These are phyloP conservation scores for Bombus waltoni DNA, from an alignment of 1,140 invertebrate genomes.

Conservation along the genomic window DNA sequence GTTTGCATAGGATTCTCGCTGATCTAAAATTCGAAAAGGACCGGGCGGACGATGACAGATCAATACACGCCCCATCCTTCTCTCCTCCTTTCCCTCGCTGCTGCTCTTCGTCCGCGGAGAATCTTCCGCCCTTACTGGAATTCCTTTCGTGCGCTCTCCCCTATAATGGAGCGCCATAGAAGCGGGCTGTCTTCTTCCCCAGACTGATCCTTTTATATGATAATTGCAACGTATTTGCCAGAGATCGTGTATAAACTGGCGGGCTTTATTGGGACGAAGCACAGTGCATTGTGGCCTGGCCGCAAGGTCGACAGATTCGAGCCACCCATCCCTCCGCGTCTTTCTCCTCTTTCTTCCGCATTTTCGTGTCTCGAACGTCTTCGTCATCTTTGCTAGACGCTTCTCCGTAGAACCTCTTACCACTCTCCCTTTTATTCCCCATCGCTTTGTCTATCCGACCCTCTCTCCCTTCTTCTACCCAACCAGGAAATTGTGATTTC, in stretches of 20 bases:
- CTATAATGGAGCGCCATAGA: conserved; percentile 64
- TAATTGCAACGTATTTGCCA: conserved; percentile 77
- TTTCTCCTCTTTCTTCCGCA: conserved; percentile 9
- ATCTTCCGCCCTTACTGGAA: conserved; percentile 44
- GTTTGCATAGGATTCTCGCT: conserved; percentile 67
- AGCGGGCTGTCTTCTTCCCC: conserved; percentile 56
- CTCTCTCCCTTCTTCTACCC: not conserved
- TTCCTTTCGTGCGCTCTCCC: conserved; percentile 57
- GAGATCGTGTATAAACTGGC: conserved; percentile 70
- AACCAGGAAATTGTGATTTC: too few relatives aligned
- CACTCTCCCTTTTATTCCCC: too few relatives aligned
- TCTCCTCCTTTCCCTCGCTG: conserved; percentile 14
- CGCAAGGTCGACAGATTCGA: conserved; percentile 60
- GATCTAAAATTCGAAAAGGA: conserved; percentile 70
- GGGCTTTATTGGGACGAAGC: conserved; percentile 67
- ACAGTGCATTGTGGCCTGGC: conserved; percentile 53
- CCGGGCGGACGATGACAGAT: conserved; percentile 62
- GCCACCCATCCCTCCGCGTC: conserved; percentile 8
- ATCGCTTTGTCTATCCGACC: not conserved
- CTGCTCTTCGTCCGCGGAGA: conserved; percentile 19
- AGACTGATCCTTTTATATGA: conserved; percentile 78
- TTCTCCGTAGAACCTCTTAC: not conserved
- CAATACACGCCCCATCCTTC: conserved; percentile 60
- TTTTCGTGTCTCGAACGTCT: not conserved
- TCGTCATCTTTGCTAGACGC: not conserved